Base-by-base conservation (phyloP, 2,113 vertebrate species). In the Halichoerus grypus region DNA sequence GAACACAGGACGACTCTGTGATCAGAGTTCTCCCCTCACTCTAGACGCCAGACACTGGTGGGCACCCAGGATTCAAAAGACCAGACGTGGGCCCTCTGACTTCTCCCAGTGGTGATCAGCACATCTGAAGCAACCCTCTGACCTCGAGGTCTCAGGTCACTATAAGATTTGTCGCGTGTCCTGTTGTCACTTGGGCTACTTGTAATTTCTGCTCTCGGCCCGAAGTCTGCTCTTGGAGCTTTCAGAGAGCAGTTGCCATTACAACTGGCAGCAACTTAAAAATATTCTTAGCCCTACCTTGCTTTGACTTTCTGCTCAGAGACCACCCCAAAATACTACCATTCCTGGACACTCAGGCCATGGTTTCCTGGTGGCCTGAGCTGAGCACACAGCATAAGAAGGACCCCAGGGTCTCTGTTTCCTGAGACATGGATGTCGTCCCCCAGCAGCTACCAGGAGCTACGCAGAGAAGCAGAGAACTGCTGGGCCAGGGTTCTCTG, bases 91-190 rank as follows among this genome's bases (percentile, higher is more conserved):
- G 9, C 18, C 46, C 31, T 49, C 61, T 26, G 53, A 11, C 16
- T 12, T 65, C 22, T 49, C 65, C 36, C 28, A 69, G 36, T 36
- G 7, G 61, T 39, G 36, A 10, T 26, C 39, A 39, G 51, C 4
- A 15, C 26, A 2, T 33, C 85, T 6, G 5, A 46, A 10, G 12
- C 1, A 14, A n/a, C 19, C 5, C 11, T 14, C 42, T 7, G 7
- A 69, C 19, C 1, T 36, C 8, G 0, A 28, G 5, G 79, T 26
- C 53, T 26, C 19, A 14, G 21, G 13, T 28, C 51, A 22, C 15
- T 0, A 1, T 4, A 13, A 79, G 16, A 33, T 1, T 8, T 5
- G 24, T 59, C 10, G 2, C 2, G 5, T 33, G 13, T 39, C 28
- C 63, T 16, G 4, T 0, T 3, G 22, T 33, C 80, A 13, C 31